Percentiles rank a stretch among this genome's conserved stretches.
Evolutionary conservation across 2,888 invertebrate genomes (phyloP).

Genomic region (Euclidia mi): DNA sequence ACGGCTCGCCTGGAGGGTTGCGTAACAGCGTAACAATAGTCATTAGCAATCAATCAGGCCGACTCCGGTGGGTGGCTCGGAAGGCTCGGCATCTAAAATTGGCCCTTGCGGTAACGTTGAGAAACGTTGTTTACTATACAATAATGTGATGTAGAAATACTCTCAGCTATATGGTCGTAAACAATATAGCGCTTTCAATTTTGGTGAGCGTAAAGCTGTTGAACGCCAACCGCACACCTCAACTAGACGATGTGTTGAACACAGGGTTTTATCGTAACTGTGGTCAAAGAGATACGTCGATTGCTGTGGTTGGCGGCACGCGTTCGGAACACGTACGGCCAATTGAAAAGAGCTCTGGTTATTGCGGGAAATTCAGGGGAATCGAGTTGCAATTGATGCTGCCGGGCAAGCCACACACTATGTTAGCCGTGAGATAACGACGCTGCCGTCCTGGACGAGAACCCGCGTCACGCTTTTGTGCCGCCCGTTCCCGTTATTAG

Average conservation of each 20-base stretch:
- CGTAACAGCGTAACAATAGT: conserved; percentile 83
- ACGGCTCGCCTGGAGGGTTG: conserved; percentile 71
- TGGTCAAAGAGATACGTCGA: conserved; percentile 70
- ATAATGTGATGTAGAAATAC: conserved; percentile 45
- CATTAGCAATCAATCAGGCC: conserved; percentile 86
- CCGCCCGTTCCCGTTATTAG: conserved; percentile 51
- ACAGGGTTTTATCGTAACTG: conserved; percentile 82
- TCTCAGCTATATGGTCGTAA: conserved; percentile 59
- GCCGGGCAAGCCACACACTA: conserved; percentile 79
- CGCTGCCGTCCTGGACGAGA: conserved; percentile 63
- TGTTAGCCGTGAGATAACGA: conserved; percentile 66
- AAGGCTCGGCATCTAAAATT: conserved; percentile 71
- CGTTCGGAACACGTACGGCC: conserved; percentile 79
- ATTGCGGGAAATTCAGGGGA: conserved; percentile 81
- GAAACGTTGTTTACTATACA: conserved; percentile 53
- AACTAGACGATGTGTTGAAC: conserved; percentile 67
- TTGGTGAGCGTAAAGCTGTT: conserved; percentile 59
- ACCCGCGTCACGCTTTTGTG: conserved; percentile 68
- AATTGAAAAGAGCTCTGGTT: conserved; percentile 86
- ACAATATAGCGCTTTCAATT: conserved; percentile 61
- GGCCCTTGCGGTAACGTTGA: conserved; percentile 74
- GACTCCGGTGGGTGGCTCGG: conserved; percentile 73
- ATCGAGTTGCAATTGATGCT: conserved; percentile 80
- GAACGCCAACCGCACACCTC: conserved; percentile 61
- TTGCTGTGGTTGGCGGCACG: conserved; percentile 81